Conservation (phyloP, 2,113 vertebrate genomes). For the Apaloderma vittatum region DNA sequence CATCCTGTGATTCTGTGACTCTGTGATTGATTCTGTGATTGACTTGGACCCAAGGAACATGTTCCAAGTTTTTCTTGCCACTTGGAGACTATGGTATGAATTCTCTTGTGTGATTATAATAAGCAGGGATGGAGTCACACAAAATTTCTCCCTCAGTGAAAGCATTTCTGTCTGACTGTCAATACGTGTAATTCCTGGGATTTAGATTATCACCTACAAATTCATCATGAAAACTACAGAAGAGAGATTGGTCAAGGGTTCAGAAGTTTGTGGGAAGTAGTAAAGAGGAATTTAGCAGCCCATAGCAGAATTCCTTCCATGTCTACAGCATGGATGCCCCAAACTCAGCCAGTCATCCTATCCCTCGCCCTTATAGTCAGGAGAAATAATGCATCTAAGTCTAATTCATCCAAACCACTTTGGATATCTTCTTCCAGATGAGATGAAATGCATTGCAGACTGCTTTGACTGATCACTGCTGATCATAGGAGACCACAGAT, state of each 20-base stretch:
- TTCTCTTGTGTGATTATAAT: not conserved
- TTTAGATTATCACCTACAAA: not conserved
- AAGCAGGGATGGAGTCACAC: not conserved
- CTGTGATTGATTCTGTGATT: no score
- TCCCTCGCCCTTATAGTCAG: not conserved
- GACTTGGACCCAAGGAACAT: not conserved
- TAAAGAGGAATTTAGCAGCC: not conserved
- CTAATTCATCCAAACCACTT: not conserved
- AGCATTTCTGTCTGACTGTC: not conserved
- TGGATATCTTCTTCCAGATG: not conserved
- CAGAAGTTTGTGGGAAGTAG: not conserved
- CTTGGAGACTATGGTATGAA: not conserved
- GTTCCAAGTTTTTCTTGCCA: not conserved
- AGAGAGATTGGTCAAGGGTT: not conserved
- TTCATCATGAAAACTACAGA: not conserved
- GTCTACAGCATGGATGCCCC: not conserved
- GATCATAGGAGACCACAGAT: not conserved
- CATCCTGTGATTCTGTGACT: no score
- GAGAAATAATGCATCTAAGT: not conserved
- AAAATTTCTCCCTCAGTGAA: not conserved
- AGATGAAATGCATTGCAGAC: not conserved
- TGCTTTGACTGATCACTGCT: not conserved
- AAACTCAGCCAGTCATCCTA: not conserved
- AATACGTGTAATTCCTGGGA: not conserved
- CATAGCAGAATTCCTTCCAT: not conserved